These are phyloP conservation scores for Temnothorax rugatulus DNA, from an alignment of 2,888 invertebrate species.

Conservation along the genomic window DNA sequence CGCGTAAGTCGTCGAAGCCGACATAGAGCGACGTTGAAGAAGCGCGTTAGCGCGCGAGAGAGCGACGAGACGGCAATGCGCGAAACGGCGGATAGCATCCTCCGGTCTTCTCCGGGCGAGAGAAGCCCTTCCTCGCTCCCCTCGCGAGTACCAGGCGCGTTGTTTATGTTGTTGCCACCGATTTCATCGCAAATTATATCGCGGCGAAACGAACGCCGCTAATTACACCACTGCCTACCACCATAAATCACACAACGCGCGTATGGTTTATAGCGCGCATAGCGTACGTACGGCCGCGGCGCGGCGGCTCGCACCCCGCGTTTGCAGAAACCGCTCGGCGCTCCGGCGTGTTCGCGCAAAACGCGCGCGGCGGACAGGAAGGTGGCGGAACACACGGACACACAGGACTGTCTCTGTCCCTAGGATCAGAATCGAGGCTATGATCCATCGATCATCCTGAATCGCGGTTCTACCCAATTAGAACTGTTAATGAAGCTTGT, in stretches of 20 bases:
- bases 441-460: slow-evolving; percentile 41
- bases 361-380: not conserved
- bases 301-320: not conserved
- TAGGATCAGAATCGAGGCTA: slow-evolving; percentile 36
- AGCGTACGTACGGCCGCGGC: not conserved
- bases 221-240: slow-evolving; percentile 45
- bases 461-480: slow-evolving; percentile 37
- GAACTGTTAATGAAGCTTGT: slow-evolving; percentile 43
- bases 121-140: not conserved
- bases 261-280: slow-evolving; percentile 20
- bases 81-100: not conserved
- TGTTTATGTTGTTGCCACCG: slow-evolving; percentile 49
- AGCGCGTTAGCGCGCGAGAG: not conserved
- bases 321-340: slow-evolving; percentile 29
- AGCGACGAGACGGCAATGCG: not conserved
- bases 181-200: slow-evolving; percentile 53
- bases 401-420: slow-evolving; percentile 27
- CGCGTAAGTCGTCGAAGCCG: not conserved
- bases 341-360: slow-evolving; percentile 5
- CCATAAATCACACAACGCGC: slow-evolving; percentile 40
- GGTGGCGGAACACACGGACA: not conserved
- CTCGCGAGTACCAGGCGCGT: not conserved
- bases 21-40: slow-evolving; percentile 1
- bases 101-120: not conserved
- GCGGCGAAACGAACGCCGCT: slow-evolving; percentile 47